Conservation (phyloP, 2,113 vertebrate genomes). For the Nipponia nippon region DNA sequence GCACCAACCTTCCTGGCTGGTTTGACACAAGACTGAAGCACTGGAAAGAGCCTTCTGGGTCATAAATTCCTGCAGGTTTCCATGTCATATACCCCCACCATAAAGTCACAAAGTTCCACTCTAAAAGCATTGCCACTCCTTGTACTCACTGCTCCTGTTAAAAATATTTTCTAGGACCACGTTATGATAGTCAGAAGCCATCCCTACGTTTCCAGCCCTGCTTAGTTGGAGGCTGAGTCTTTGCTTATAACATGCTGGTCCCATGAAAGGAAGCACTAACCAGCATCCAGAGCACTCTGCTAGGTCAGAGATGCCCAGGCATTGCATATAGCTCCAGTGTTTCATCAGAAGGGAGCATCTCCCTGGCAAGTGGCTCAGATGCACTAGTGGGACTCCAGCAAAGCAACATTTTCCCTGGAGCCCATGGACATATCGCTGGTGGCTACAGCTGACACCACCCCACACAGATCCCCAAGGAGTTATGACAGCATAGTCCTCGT, state of each 20-base stretch:
- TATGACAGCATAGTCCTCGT: neutral
- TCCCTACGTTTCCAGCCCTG: neutral
- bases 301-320: neutral
- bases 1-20: neutral
- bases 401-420: neutral
- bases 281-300: neutral
- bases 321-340: neutral
- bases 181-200: neutral
- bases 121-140: rapidly evolving
- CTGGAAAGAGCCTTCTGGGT: neutral
- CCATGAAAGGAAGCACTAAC: neutral
- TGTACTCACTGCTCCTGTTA: neutral
- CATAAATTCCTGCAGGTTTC: neutral
- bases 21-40: neutral
- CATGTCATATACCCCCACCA: too few species aligned
- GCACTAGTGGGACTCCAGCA: neutral
- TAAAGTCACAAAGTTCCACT: neutral
- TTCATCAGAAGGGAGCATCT: neutral
- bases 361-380: neutral
- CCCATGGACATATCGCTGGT: neutral
- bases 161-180: neutral
- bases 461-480: neutral
- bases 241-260: neutral
- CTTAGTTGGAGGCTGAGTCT: neutral
- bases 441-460: neutral